Evolutionary conservation across 2,113 vertebrate genomes (phyloP).

Genomic region (Semnornis frantzii): DNA sequence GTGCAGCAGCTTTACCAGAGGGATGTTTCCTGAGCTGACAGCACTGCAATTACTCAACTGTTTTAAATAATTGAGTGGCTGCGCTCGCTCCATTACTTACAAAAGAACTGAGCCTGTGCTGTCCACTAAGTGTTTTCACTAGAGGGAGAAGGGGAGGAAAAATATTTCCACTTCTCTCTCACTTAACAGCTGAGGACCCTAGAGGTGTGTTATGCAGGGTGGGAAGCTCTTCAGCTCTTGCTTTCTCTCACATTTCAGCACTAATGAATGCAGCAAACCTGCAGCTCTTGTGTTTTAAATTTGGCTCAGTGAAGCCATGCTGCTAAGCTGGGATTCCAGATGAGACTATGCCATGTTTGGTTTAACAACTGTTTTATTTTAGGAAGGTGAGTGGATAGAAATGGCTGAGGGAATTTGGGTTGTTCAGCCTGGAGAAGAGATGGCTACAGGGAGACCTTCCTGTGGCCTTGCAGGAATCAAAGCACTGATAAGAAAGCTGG

Average conservation of each 20-base stretch:
- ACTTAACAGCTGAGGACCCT: not conserved
- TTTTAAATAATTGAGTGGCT: constrained; percentile 69
- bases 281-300: not conserved
- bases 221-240: not conserved
- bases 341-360: not conserved
- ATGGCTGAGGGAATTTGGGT: not conserved
- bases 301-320: not conserved
- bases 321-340: not conserved
- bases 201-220: not conserved
- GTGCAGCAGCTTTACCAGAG: constrained; percentile 43
- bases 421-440: too few species aligned
- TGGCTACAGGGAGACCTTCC: too few species aligned
- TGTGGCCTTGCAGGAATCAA: too few species aligned
- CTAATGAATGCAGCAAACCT: constrained; percentile 7
- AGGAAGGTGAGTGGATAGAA: not conserved
- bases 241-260: not conserved
- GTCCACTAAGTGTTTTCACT: constrained; percentile 25
- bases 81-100: not conserved
- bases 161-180: not conserved
- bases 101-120: not conserved
- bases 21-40: constrained; percentile 55
- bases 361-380: not conserved
- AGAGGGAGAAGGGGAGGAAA: not conserved
- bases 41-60: constrained; percentile 53
- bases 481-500: too few species aligned